Evolutionary conservation across 1,140 invertebrate species (phyloP), one percentile per base, ranked within the genome.

Genomic region (Calycopis cecrops): DNA sequence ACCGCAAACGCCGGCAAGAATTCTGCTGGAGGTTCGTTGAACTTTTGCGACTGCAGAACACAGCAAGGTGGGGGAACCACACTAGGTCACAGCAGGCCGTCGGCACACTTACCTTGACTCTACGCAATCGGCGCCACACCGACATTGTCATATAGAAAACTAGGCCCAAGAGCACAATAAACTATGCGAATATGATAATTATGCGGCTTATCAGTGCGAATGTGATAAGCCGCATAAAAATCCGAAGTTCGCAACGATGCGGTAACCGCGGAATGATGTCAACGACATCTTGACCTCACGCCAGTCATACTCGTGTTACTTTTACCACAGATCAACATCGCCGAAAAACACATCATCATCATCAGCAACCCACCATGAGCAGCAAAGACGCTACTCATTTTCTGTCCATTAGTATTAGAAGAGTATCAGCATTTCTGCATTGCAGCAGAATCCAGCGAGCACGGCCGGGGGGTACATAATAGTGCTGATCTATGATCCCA

Each of bases 31-130:
- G 67, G 82, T 86, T 86, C 83, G 70, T 79, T 86, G 83, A 86
- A 86, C 83, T 83, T 80, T 81, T 65, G 78, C 78, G 79, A 83
- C 74, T 86, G 79, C 82, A 85, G 79, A 83, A 76, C 74, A 71
- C 67, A 70, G 64, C 59, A 72, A 68, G 67, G 77, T 71, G 77
- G 75, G 76, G 81, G 74, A 71, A 65, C 73, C 65, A 71, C 78
- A 85, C 73, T 85, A 75, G 82, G 82, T 85, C 82, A 82, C 64
- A 71, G 72, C 71, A 71, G 83, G 79, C 76, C 83, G 70, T 84
- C 73, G 83, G 72, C 83, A 83, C 79, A 86, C 80, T 86, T 86
- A 85, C 79, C 83, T 86, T 86, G 81, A 83, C 80, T 86, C 75
- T 72, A 68, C 74, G 74, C 74, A 76, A 63, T 65, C 61, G 61